Evolutionary conservation across 2,888 invertebrate species (phyloP), one percentile per base, ranked within the genome.

Genomic region (Tetragonisca angustula): DNA sequence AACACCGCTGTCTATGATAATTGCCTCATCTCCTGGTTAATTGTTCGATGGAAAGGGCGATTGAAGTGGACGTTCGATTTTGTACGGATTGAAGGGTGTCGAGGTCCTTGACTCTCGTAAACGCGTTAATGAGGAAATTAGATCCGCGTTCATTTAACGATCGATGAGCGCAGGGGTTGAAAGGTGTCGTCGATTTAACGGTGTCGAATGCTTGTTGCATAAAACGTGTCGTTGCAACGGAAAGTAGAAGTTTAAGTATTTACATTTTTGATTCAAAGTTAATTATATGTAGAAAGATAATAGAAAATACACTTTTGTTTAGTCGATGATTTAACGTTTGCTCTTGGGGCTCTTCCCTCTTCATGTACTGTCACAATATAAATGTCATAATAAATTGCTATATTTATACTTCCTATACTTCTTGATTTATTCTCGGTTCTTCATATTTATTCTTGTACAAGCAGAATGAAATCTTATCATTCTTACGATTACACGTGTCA

Each of bases 21-120:
- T 72, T 67, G 65, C 4, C n/a, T 21, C 52, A 4, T 32, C 54
- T 65, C 15, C 15, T 49, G 79, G 64, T 54, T 71, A 75, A 67
- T 75, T 54, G 62, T 69, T 19, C 13, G 19, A 65, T 43, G 17
- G 19, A 36, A 49, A 50, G 74, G 36, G 52, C 5, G 64, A 21
- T 49, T 27, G 27, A 21, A 64, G 50, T 62, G 73, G 32, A 50
- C 32, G 49, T 32, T 24, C 36, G 32, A 27, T 65, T 74, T 65
- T 27, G 24, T 27, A 6, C 1, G 0, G 9, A 43, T 43, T 19
- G 9, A 13, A 21, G 73, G 24, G 32, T 56, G 32, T 5, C 6
- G 32, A 32, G 9, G 21, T 17, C 32, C 21, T 27, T 69, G 32
- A 4, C 13, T 59, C 19, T n/a, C 19, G 21, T 24, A 15, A 24